Evolutionary conservation across 2,113 vertebrate species (phyloP).

Genomic region (Meleagris gallopavo): DNA sequence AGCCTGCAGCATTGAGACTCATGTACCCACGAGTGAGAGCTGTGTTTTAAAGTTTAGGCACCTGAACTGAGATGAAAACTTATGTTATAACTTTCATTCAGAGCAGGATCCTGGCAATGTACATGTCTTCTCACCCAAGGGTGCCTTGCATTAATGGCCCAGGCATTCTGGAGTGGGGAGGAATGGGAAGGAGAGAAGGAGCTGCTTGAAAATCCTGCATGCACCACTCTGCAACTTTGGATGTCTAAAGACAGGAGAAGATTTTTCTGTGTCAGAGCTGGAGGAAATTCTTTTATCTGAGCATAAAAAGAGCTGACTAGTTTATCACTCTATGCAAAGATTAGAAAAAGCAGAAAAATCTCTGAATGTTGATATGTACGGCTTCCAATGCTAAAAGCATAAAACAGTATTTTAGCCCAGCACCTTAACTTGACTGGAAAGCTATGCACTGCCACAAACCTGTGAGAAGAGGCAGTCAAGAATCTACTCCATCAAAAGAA

Average conservation of each 20-base stretch:
- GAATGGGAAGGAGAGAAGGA: not conserved
- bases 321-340: not conserved
- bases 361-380: not conserved
- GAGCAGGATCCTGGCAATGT: not conserved
- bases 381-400: not conserved
- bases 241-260: not conserved
- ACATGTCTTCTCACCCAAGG: not conserved
- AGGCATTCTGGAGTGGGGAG: not conserved
- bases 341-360: not conserved
- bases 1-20: not conserved
- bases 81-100: not conserved
- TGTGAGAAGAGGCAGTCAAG: not conserved
- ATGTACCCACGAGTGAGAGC: rapidly evolving
- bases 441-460: not conserved
- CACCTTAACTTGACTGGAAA: not conserved
- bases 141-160: not conserved
- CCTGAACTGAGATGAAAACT: not conserved
- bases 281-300: not conserved
- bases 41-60: not conserved
- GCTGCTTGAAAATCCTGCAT: not conserved
- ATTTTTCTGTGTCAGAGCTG: not conserved
- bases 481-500: not conserved
- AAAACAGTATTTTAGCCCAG: not conserved
- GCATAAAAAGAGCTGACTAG: not conserved
- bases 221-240: not conserved